Evolutionary conservation across 2,113 vertebrate genomes (phyloP).

Genomic region (Pseudorhombus dupliciocellatus): DNA sequence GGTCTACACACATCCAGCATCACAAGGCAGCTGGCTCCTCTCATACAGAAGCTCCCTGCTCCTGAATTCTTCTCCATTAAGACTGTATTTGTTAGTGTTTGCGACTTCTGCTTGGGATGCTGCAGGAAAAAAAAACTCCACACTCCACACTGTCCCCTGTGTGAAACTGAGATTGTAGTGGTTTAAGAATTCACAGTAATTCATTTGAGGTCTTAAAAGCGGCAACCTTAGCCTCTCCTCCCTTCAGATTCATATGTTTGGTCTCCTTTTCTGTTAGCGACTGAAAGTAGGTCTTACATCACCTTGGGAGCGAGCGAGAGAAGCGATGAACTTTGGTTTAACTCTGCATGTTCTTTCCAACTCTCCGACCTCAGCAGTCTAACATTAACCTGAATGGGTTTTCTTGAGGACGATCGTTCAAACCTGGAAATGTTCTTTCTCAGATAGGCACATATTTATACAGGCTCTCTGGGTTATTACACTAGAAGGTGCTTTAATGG

Average conservation of each 20-base stretch:
- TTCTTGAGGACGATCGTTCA: slow-evolving; percentile 6
- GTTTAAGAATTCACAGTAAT: slow-evolving; percentile 1
- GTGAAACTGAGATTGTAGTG: background rate
- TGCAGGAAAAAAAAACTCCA: background rate
- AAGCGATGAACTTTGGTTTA: slow-evolving; percentile 4
- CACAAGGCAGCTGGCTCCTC: slow-evolving; percentile 30
- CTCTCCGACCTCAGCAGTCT: slow-evolving; percentile 7
- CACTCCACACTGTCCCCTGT: background rate
- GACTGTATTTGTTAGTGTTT: background rate
- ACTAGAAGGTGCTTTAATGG: slow-evolving; percentile 8
- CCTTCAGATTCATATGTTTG: background rate
- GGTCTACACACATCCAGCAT: slow-evolving; percentile 13
- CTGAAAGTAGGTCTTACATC: slow-evolving; percentile 1
- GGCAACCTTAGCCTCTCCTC: background rate
- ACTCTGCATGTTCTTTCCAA: background rate
- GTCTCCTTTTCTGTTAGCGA: background rate
- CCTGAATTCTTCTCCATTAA: background rate
- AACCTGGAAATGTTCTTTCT: slow-evolving; percentile 4
- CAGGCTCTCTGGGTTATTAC: slow-evolving; percentile 4
- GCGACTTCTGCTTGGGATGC: background rate
- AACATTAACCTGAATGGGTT: background rate
- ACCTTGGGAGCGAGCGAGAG: background rate
- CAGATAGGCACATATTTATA: slow-evolving; percentile 16
- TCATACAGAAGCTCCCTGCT: slow-evolving; percentile 1
- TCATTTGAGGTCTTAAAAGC: background rate